Evolutionary conservation across 2,113 vertebrate species (phyloP), one percentile per base, ranked within the genome.

Genomic region (Peromyscus maniculatus): DNA sequence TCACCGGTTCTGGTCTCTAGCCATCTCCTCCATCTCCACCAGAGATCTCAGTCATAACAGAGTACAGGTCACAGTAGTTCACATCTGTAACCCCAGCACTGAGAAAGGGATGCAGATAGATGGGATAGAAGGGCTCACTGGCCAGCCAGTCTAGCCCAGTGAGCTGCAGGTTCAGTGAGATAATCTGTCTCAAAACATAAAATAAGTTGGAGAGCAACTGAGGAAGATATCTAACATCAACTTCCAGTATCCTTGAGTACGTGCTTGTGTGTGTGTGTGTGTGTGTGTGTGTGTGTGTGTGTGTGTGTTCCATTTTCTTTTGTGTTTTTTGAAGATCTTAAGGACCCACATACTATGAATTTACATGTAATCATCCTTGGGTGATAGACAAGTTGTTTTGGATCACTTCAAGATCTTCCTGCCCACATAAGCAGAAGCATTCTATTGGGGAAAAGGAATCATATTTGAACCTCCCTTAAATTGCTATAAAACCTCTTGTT

Each of bases 341-440:
- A 33, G 43, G 15, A 77, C 22, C 33, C 46, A 72, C 17, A 49
- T 21, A 83, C 46, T 46, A 49, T 82, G 59, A 83, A 90, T 82
- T 90, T 93, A 83, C 17, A 69, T 78, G 75, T 24, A 83, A 62
- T 90, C 46, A n/a, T 90, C 24, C 89, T 87, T 77, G 67, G 26
- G 22, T 83, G 43, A 16, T 52, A 43, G 31, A n/a, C 33, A 71
- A 19, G 24, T 71, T 91, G 26, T 11, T 67, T 93, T 86, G 79
- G 84, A 95, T 87, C 49, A 33, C 84, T 96, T 94, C 67, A 66
- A 91, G 79, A 95, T 75, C 57, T 91, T 79, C 57, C 43, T 71
- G 31, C 49, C 87, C 57, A 89, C 49, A 88, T 15, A 97, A 96
- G 66, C 28, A 91, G 71, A 89, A 89, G 9, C 13, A 31, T 64